A percentile compares a stretch with the other conserved stretches of the same genome.
Conservation (phyloP, 1,140 invertebrate species). For the Drosophila malerkotliana region DNA sequence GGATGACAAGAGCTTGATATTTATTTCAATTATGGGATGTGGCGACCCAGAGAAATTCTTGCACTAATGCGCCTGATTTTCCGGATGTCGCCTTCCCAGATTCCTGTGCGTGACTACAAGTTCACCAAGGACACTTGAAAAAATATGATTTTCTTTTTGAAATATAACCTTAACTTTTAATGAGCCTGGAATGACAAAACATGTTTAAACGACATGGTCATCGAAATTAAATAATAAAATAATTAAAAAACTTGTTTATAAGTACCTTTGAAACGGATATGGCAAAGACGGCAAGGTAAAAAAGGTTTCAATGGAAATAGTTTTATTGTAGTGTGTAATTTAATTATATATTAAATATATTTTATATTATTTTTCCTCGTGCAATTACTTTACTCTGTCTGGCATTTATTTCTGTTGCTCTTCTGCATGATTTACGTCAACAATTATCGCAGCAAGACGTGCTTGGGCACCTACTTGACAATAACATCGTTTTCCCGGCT, state of each 20-base stretch:
- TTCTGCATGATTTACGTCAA: slow-evolving; percentile 70
- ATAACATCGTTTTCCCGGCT: slow-evolving; percentile 35
- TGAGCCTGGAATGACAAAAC: no score
- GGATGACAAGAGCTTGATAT: slow-evolving; percentile 26
- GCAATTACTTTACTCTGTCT: neutral
- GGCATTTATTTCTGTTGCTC: slow-evolving; percentile 28
- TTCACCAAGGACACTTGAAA: slow-evolving; percentile 20
- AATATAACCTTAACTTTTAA: no score
- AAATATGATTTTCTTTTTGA: neutral
- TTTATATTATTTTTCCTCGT: slow-evolving; percentile 9
- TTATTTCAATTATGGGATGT: slow-evolving; percentile 62
- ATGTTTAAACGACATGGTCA: no score
- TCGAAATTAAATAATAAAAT: no score
- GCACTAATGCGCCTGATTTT: slow-evolving; percentile 32
- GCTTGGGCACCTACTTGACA: slow-evolving; percentile 40
- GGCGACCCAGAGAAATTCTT: slow-evolving; percentile 43
- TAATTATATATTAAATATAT: no score
- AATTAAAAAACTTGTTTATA: no score
- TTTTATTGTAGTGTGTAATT: neutral
- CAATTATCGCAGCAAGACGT: slow-evolving; percentile 65
- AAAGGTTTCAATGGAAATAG: neutral
- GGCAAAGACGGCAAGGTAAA: no score
- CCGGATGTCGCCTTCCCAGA: slow-evolving; percentile 33
- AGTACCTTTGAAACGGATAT: no score
- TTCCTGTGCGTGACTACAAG: slow-evolving; percentile 45